Base-by-base conservation (phyloP, 2,888 invertebrate genomes). In the Oscheius sp. region DNA sequence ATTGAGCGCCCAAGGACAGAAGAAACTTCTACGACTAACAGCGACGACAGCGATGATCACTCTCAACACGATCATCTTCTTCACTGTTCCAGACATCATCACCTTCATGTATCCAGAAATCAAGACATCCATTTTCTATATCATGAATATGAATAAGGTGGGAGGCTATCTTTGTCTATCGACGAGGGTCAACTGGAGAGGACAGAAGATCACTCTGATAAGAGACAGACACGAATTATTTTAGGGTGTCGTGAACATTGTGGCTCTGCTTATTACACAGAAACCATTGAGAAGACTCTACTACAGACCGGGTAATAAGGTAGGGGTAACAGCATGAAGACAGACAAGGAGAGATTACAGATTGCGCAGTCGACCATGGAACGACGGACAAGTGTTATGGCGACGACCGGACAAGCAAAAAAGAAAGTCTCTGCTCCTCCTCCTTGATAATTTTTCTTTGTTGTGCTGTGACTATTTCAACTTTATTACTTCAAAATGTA, bases 91-190 rank as follows among this genome's bases (percentile, higher is more conserved):
- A 0, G 80, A 80, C 52, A 16, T 77, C 13, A 76, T 77, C 3
- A 75, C 78, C 16, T 73, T 74, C 46, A 61, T 80, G 56, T 68
- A 52, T 0, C 78, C 80, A 23, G 73, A 69, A 29, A 70, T 79
- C 55, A 74, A 75, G 18, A 75, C 78, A 1, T 77, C 76, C 61
- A 56, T 72, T 0, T 75, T 82, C 72, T 82, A 80, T 69, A 41
- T 82, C 9, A 78, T 82, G 78, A 82, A 82, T 59, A 59, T 82
- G 73, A 79, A 79, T 73, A 82, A 82, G 76, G 81, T 75, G 21
- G 35, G 16, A 23, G n/a, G 25, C 16, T 29, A 6, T 21, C 18
- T 23, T 6, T 21, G 3, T 58, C 27, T 9, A 58, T 23, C 29
- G 58, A n/a, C n/a, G 35, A 35, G 3, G 35, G 35, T 3, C 9